Conservation (phyloP, 2,888 invertebrate species). For the Girardia tigrina region DNA sequence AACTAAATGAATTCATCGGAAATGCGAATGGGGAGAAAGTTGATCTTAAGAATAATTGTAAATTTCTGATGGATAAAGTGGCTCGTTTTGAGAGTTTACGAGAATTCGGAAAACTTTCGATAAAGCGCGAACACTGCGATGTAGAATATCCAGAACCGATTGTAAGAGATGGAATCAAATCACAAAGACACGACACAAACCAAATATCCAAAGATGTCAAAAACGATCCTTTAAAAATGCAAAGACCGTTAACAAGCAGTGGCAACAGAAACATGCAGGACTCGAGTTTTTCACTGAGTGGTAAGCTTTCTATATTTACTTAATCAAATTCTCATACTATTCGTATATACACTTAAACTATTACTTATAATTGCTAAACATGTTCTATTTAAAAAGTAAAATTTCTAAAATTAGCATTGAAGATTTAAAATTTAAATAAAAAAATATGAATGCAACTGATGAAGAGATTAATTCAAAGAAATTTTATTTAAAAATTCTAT, state of each 20-base stretch:
- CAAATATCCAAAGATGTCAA: neutral
- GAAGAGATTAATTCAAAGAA: too few relatives aligned
- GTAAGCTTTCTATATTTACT: neutral
- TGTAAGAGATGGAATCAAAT: neutral
- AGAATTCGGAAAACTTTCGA: neutral
- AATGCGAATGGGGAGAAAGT: neutral
- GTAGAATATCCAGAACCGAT: neutral
- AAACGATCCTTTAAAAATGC: neutral
- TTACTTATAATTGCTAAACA: too few relatives aligned
- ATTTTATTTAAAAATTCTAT: too few relatives aligned
- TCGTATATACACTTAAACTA: too few relatives aligned
- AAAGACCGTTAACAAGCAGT: neutral
- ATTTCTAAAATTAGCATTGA: too few relatives aligned
- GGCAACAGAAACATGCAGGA: slow-evolving; percentile 8
- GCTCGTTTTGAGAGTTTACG: neutral
- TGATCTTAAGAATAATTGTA: neutral
- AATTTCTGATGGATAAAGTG: neutral
- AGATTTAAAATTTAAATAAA: too few relatives aligned
- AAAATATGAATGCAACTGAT: too few relatives aligned
- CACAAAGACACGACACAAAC: neutral
- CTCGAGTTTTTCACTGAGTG: neutral
- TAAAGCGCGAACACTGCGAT: neutral
- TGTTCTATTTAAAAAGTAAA: too few relatives aligned
- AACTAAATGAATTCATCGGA: neutral
- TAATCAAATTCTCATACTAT: too few relatives aligned